Evolutionary conservation across 2,797 vertebrate species (phyloP), one percentile per base, ranked within the genome.

Genomic region (Lepilemur ruficaudatus): DNA sequence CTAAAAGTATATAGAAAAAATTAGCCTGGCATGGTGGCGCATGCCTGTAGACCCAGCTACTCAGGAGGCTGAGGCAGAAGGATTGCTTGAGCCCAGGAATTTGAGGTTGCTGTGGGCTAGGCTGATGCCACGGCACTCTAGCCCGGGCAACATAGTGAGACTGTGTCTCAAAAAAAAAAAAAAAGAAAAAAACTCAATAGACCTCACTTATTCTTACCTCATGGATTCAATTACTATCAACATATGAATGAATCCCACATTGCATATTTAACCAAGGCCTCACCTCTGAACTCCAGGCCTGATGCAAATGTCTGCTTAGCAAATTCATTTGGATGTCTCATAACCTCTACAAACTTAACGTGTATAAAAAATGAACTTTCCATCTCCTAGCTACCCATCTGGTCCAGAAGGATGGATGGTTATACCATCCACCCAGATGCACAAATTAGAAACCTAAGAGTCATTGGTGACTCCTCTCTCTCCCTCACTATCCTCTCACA

Each of bases 291-390:
- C 38, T 86, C 41, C 14, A 78, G 63, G 61, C 41, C 38, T 67
- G 41, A 82, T 46, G 86, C 38, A 82, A 52, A n/a, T 86, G 70
- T 38, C 73, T 89, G 70, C 79, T 95, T 80, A 61, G 32, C 72
- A 87, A 61, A 59, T 67, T 32, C 59, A 67, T 50, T 22, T 72
- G 50, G 23, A 63, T 46, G 20, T 89, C 14, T 93, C 41, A 67
- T 79, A 50, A 61, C 41, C n/a, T 48, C 63, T 57, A 79, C 11
- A 55, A 85, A 72, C 23, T 30, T 79, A 92, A 82, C 35, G 12
- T 59, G 32, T 32, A 85, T 23, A 38, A 83, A 92, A 92, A 5
- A n/a, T 41, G 81, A 87, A 92, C 61, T 94, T 94, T 67, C 38
- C 14, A 55, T 63, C 90, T 95, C 41, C 30, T 32, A 30, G 12